Base-by-base conservation (phyloP, 2,113 vertebrate genomes). In the Aegotheles bennettii region DNA sequence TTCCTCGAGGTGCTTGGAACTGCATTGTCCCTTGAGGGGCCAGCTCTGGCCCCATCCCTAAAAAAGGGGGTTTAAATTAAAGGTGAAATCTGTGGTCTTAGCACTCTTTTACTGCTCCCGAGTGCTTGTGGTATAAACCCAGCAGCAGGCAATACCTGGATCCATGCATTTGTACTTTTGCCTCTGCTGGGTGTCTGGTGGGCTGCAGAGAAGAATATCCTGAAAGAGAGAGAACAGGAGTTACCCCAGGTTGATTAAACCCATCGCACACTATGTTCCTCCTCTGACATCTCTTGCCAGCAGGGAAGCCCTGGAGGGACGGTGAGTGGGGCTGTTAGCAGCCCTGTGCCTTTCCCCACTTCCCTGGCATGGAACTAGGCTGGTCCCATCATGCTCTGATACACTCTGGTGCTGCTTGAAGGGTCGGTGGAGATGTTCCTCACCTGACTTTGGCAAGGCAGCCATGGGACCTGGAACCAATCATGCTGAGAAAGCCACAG, bases 311-410 rank as follows among this genome's bases (percentile, higher is more conserved):
- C 67, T 43, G 45, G 17, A 16, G 24, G 11, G 68, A 29, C 10
- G 16, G 16, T 0, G 9, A 74, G 43, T 15, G 3, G 14, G 59
- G 28, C 43, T 4, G 2, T 40, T 17, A 56, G 42, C 76, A 83
- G 35, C 71, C 11, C 38, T 0, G 0, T 40, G 40, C 60, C 42
- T n/a, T 61, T 67, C 61, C 47, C 17, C 3, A 3, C 31, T 57
- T 74, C 35, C 7, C 45, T 2, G 1, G 6, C 1, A 3, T 5
- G 21, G n/a, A 53, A 35, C 54, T 43, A 38, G 42, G 47, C 50
- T 53, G 63, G 50, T n/a, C 64, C 60, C 42, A 40, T 69, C 64
- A 53, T 12, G 8, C 25, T 23, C 36, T 10, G 31, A 12, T 54
- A 53, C 15, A 0, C 26, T 40, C 50, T 20, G n/a, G 24, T 48